Conservation (phyloP, 2,113 vertebrate species). For the Gobiocypris rarus region DNA sequence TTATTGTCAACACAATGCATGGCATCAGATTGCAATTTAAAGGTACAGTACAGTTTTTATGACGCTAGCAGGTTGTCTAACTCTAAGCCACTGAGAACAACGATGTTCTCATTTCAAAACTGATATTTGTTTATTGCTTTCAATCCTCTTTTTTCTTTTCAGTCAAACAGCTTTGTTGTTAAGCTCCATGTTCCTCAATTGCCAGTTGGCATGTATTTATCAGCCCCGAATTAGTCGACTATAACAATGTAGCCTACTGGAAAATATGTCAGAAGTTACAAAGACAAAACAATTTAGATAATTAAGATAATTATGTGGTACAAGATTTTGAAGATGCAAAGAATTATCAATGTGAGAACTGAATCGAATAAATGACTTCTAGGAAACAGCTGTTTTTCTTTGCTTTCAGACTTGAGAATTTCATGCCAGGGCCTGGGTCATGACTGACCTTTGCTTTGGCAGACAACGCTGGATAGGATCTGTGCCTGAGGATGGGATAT, state of each 20-base stretch:
- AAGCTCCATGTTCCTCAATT: constrained; percentile 2
- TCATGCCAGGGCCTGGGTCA: constrained; percentile 46
- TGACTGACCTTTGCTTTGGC: constrained; percentile 69
- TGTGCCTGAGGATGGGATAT: constrained; percentile 63
- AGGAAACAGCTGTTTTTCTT: constrained; percentile 46
- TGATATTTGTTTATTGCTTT: constrained; percentile 3
- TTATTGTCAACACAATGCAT: constrained; percentile 21
- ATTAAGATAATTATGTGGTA: neutral
- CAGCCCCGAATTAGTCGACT: neutral
- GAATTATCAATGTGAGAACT: constrained; percentile 25
- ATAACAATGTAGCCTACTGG: neutral
- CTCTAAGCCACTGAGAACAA: neutral
- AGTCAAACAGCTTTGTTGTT: neutral
- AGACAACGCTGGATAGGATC: constrained; percentile 55
- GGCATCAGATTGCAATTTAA: neutral
- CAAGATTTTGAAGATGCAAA: constrained; percentile 3
- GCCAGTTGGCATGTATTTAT: neutral
- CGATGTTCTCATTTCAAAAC: constrained; percentile 3
- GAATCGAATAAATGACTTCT: constrained; percentile 44
- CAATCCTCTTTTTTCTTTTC: neutral
- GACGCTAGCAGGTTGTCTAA: too few species aligned
- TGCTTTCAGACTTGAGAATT: constrained; percentile 30
- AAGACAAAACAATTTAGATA: neutral
- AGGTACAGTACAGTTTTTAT: neutral
- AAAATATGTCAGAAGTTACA: neutral